Percentiles rank a stretch among this genome's conserved stretches.
phyloP scores from a whole-genome alignment of 1,140 invertebrate species.

The Cepaea nemoralis region DNA sequence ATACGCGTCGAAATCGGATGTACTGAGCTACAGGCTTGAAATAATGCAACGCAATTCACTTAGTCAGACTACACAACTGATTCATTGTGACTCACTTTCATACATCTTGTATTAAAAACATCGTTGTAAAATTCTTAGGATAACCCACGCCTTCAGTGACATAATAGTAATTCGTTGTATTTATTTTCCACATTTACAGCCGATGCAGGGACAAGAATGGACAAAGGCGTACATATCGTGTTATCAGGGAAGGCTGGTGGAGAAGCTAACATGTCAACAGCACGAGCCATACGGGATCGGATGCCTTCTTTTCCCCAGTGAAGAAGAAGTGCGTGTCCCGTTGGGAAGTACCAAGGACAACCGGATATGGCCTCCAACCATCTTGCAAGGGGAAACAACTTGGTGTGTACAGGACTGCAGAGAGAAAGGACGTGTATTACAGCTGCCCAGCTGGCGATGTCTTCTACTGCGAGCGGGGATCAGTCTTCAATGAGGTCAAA shows the following conservation, averaged over 20 bases:
- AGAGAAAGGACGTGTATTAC: conserved; percentile 11
- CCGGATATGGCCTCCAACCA: not conserved
- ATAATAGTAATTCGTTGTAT: too few relatives aligned
- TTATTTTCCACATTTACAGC: not conserved
- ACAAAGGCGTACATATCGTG: not conserved
- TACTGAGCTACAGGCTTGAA: too few relatives aligned
- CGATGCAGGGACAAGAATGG: not conserved
- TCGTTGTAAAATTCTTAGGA: too few relatives aligned
- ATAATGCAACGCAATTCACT: too few relatives aligned
- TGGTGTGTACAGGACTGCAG: not conserved
- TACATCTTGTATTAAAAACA: too few relatives aligned
- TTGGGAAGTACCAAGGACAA: conserved; percentile 2
- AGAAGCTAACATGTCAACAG: not conserved
- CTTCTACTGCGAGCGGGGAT: not conserved
- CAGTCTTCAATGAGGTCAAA: not conserved
- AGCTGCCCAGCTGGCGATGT: not conserved
- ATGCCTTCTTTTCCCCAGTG: not conserved
- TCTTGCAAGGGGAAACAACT: not conserved
- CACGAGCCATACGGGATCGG: not conserved
- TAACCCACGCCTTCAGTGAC: too few relatives aligned
- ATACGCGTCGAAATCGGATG: too few relatives aligned
- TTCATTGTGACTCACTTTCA: too few relatives aligned
- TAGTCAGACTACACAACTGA: too few relatives aligned
- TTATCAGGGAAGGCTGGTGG: not conserved
- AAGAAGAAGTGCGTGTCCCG: not conserved